phyloP scores from a whole-genome alignment of 1,140 invertebrate species.

The Agrilus planipennis region DNA sequence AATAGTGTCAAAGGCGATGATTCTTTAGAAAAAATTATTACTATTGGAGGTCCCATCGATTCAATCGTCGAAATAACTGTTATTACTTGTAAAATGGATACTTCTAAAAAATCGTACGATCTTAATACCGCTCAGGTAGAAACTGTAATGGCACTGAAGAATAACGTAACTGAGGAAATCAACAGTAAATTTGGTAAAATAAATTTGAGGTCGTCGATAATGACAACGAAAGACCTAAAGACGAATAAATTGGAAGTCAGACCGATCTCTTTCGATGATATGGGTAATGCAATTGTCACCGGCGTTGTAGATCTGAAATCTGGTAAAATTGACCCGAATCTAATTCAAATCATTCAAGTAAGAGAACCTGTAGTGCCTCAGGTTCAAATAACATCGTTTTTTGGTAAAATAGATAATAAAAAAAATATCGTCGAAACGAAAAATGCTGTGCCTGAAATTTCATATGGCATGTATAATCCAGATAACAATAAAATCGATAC shows the following conservation, averaged over 20 bases:
- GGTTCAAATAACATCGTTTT: slow-evolving; percentile 48
- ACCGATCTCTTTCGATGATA: slow-evolving; percentile 37
- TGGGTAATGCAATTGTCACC: slow-evolving; percentile 42
- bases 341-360: slow-evolving; percentile 47
- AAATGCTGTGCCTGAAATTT: slow-evolving; percentile 45
- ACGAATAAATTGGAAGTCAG: slow-evolving; percentile 45
- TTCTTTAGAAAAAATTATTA: slow-evolving; percentile 47
- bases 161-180: slow-evolving; percentile 50
- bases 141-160: slow-evolving; percentile 49
- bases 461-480: slow-evolving; percentile 47
- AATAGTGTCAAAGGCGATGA: slow-evolving; percentile 48
- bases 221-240: slow-evolving; percentile 48
- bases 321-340: slow-evolving; percentile 44
- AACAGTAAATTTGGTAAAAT: slow-evolving; percentile 55
- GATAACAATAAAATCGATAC: slow-evolving; percentile 50
- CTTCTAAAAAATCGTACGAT: slow-evolving; percentile 45
- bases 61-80: slow-evolving; percentile 54
- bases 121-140: slow-evolving; percentile 48
- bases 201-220: slow-evolving; percentile 47
- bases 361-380: slow-evolving; percentile 51
- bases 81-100: slow-evolving; percentile 49
- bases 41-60: slow-evolving; percentile 52
- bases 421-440: slow-evolving; percentile 53
- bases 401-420: slow-evolving; percentile 49
- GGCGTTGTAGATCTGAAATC: slow-evolving; percentile 51